A percentile compares a stretch with the other conserved stretches of the same genome.
Evolutionary conservation across 2,888 invertebrate species (phyloP).

Genomic region (Zygaena filipendulae): DNA sequence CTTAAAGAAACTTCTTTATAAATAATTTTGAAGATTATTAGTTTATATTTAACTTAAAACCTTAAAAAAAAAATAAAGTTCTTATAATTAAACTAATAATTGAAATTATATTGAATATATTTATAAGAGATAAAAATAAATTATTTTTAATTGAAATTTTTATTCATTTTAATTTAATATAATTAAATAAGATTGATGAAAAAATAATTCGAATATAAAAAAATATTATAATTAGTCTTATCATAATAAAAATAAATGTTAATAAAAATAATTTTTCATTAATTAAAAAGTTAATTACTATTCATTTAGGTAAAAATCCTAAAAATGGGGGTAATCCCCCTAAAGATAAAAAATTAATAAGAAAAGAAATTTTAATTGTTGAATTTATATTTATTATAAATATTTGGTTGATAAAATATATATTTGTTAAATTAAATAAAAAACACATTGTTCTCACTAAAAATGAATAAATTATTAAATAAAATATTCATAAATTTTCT

Average conservation of each 20-base stretch:
- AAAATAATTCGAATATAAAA: conserved; percentile 66
- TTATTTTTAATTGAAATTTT: conserved; percentile 42
- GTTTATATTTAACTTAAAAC: conserved; percentile 71
- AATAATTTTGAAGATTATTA: conserved; percentile 73
- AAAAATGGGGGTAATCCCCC: conserved; percentile 70
- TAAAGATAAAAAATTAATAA: conserved; percentile 66
- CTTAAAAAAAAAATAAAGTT: conserved; percentile 48
- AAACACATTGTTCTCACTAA: conserved; percentile 50
- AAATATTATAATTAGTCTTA: conserved; percentile 65
- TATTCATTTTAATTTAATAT: conserved; percentile 55
- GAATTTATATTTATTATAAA: conserved; percentile 43
- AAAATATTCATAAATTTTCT: conserved; percentile 53
- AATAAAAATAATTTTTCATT: conserved; percentile 42
- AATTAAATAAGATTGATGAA: conserved; percentile 53
- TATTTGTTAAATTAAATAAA: conserved; percentile 53
- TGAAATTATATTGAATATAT: conserved; percentile 32
- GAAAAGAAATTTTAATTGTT: conserved; percentile 55
- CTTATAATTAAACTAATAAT: conserved; percentile 35
- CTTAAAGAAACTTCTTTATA: conserved; percentile 68
- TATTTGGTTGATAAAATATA: conserved; percentile 62
- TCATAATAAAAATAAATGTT: conserved; percentile 54
- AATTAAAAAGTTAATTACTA: conserved; percentile 63
- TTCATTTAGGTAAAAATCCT: conserved; percentile 72
- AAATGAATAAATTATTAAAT: conserved; percentile 52
- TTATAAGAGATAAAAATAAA: conserved; percentile 27